Evolutionary conservation across 2,888 invertebrate species (phyloP).

Genomic region (Callyntrura sp.): DNA sequence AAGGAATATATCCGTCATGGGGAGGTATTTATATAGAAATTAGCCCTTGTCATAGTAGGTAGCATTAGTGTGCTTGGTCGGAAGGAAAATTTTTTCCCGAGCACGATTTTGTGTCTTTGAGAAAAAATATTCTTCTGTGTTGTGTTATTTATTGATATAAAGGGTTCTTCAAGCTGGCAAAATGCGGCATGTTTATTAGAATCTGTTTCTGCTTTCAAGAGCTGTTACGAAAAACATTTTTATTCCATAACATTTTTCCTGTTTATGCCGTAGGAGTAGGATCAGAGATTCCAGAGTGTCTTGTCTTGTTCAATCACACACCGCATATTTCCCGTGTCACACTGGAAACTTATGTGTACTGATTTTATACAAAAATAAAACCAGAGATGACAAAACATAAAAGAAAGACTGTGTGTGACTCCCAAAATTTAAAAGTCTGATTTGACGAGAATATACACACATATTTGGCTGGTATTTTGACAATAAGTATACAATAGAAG

Average conservation of each 20-base stretch:
- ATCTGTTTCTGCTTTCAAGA: background rate
- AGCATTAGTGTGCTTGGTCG: no score
- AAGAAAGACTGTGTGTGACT: background rate
- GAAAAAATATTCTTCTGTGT: background rate
- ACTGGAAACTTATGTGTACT: background rate
- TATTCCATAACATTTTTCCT: background rate
- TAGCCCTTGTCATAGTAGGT: no score
- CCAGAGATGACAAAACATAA: background rate
- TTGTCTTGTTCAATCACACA: background rate
- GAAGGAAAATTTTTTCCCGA: background rate
- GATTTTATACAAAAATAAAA: background rate
- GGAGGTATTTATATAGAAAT: no score
- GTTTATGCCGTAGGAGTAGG: background rate
- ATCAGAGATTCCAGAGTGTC: background rate
- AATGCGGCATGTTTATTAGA: slow-evolving; percentile 13
- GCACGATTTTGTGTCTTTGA: background rate
- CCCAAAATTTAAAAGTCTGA: slow-evolving; percentile 32
- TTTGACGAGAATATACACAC: background rate
- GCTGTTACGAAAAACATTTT: background rate
- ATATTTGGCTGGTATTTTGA: background rate
- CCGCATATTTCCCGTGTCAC: background rate
- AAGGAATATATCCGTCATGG: background rate
- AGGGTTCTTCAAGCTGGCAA: background rate
- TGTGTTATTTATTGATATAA: background rate
- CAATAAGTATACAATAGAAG: background rate